Base-by-base conservation (phyloP, 2,888 invertebrate genomes). In the Thecophora atra region DNA sequence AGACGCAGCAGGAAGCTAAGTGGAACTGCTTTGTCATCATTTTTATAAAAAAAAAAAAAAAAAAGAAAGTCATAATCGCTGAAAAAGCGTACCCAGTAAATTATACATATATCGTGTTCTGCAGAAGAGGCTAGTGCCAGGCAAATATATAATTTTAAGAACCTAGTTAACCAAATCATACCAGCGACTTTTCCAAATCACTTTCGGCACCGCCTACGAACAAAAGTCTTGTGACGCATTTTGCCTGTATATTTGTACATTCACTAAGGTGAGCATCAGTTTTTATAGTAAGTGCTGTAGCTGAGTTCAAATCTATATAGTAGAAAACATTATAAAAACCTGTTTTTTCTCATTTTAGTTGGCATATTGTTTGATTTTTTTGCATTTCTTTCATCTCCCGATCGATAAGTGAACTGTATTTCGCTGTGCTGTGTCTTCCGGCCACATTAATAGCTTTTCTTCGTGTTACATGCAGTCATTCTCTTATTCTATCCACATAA, bases 21-120 rank as follows among this genome's bases (percentile, higher is more conserved):
- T 56, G 54, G 44, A 69, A 26, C 63, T 70, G 70, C 70, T 70
- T 62, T 70, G 70, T 70, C 70, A 70, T 70, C 62, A 70, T 51
- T 52, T 58, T 68, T 8, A 66, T 15, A 56, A 42, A 15, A 28
- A 63, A 26, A 63, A 51, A 58, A 56, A 63, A 56, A 8, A 24
- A 13, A n/a, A 21, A 56, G 47, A 44, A 24, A 30, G 30, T 58
- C 21, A 44, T 8, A n/a, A 52, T 19, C 21, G 62, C n/a, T 42
- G 24, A 13, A 64, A 62, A 62, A 62, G 37, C 51, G 52, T 42
- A 28, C 60, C 47, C 30, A 62, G 63, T 62, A 70, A 63, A n/a
- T 37, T 19, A 51, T 28, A 30, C n/a, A 70, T 52, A 28, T 28
- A 60, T 1, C 11, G 26, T 60, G 30, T 6, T 56, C 13, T 1